Base-by-base conservation (phyloP, 2,113 vertebrate species). In the Melospiza melodia region DNA sequence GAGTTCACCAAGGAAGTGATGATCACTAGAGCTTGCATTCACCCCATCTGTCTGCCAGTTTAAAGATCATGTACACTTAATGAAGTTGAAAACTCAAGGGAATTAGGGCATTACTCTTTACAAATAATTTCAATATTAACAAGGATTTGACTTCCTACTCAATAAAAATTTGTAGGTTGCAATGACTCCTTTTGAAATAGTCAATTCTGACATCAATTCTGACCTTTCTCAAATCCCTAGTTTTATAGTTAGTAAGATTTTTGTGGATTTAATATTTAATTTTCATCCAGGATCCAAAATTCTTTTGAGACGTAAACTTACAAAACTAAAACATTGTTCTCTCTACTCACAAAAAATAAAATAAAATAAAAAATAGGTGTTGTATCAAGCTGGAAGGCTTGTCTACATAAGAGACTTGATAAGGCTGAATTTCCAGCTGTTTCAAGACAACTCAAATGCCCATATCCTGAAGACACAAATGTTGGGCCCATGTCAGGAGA, bases 121-220 rank as follows among this genome's bases (percentile, higher is more conserved):
- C 19, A 97, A 94, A 88, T 41, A 94, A 52, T 37, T 79, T 77
- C 84, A 91, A 95, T 78, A 93, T 93, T 88, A 95, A 80, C 43
- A 76, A 52, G 25, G 25, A 65, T 52, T 95, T 94, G 68, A 74
- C 44, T 91, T 93, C 25, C 41, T 84, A 68, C 10, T 49, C 46
- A 65, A 78, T 74, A 93, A 96, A 85, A 62, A 48, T 27, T n/a
- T 83, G n/a, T 39, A 65, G 30, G 61, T 71, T 80, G 15, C 49
- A 96, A 90, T 87, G 94, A 61, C 8, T 58, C 39, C 20, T 46
- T 24, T 30, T 76, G 89, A 21, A 59, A 48, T 76, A 74, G 21
- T 61, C 30, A 41, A 27, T 48, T 84, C 51, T 87, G 37, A 68
- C 37, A 72, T 46, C 54, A 66, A 55, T 83, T 79, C 41, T 20